Evolutionary conservation across 2,888 invertebrate species (phyloP).

Genomic region (Perizoma affinitatum): DNA sequence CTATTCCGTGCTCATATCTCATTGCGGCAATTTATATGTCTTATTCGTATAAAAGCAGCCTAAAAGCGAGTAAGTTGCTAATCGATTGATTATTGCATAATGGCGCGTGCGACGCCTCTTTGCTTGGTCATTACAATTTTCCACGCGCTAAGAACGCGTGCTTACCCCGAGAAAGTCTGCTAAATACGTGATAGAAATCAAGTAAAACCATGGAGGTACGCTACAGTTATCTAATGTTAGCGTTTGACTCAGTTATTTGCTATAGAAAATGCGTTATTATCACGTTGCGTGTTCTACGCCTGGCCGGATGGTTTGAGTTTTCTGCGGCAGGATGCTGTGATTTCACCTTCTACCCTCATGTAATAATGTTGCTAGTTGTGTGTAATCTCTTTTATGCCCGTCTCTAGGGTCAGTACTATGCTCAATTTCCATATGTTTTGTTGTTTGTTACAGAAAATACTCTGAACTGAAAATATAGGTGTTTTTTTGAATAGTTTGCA

Average conservation of each 20-base stretch:
- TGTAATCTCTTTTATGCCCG: too few relatives aligned
- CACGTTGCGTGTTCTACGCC: constrained; percentile 32
- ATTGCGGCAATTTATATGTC: too few relatives aligned
- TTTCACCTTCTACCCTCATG: constrained; percentile 31
- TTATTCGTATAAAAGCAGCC: constrained; percentile 16
- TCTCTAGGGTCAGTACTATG: too few relatives aligned
- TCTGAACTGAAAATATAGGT: too few relatives aligned
- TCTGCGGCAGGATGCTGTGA: constrained; percentile 33
- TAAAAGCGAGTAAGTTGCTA: constrained; percentile 29
- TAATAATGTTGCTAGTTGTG: neutral
- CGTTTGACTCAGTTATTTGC: constrained; percentile 28
- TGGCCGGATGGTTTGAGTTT: constrained; percentile 24
- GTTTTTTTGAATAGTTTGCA: too few relatives aligned
- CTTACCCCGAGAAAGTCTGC: constrained; percentile 60
- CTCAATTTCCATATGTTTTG: too few relatives aligned
- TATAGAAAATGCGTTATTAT: constrained; percentile 34
- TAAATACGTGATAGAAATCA: constrained; percentile 62
- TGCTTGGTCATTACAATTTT: constrained; percentile 45
- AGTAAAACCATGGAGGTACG: constrained; percentile 30
- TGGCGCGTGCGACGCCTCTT: constrained; percentile 48
- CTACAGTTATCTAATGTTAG: constrained; percentile 38
- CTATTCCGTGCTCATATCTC: too few relatives aligned
- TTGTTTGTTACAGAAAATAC: too few relatives aligned
- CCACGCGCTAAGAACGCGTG: constrained; percentile 40
- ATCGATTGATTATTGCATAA: constrained; percentile 50